These are phyloP conservation scores for Diploscapter pachys DNA, from an alignment of 1,140 invertebrate species.

Conservation along the genomic window DNA sequence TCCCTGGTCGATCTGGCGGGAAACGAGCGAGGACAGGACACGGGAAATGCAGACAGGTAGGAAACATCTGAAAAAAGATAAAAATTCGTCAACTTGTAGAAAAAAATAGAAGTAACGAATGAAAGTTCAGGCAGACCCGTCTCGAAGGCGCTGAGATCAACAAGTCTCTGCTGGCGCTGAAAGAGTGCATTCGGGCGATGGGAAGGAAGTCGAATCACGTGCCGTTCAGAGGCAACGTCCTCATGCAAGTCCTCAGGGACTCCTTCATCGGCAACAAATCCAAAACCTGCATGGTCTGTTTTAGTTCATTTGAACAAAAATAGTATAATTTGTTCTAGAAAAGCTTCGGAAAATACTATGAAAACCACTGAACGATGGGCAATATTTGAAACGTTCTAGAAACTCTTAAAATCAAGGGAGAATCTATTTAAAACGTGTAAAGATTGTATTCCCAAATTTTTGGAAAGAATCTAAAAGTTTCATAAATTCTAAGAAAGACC, in stretches of 20 bases:
- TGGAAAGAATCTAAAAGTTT: slow-evolving; percentile 58
- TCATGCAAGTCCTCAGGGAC: slow-evolving; percentile 93
- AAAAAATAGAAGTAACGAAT: slow-evolving; percentile 69
- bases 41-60: slow-evolving; percentile 57
- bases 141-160: slow-evolving; percentile 99
- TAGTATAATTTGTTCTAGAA: too few relatives aligned
- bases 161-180: slow-evolving; percentile 89
- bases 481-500: slow-evolving; percentile 1
- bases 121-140: slow-evolving; percentile 74
- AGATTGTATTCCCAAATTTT: too few relatives aligned
- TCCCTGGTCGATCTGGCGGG: slow-evolving; percentile 97
- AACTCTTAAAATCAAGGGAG: too few relatives aligned
- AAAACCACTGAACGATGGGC: too few relatives aligned
- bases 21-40: slow-evolving; percentile 95
- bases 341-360: too few relatives aligned
- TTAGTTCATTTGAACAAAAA: too few relatives aligned
- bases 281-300: slow-evolving; percentile 88
- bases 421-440: too few relatives aligned
- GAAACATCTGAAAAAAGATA: too few relatives aligned
- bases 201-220: slow-evolving; percentile 75
- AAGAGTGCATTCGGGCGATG: slow-evolving; percentile 94
- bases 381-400: too few relatives aligned
- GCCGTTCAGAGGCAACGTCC: slow-evolving; percentile 91
- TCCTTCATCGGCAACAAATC: slow-evolving; percentile 98
- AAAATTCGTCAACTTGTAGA: too few relatives aligned